These are phyloP conservation scores for Eupelmus urozonus DNA, from an alignment of 2,888 invertebrate genomes.

Conservation along the genomic window DNA sequence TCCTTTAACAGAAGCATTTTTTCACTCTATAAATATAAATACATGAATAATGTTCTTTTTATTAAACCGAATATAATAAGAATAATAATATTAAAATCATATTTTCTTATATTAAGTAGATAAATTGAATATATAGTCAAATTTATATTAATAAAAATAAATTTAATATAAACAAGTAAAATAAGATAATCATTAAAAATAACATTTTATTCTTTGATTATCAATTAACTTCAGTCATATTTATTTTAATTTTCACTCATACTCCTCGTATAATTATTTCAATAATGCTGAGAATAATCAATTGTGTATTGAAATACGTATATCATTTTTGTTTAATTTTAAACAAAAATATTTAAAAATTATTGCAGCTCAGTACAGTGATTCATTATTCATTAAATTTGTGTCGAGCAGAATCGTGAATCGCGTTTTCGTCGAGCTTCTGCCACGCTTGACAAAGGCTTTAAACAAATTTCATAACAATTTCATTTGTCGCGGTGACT, in stretches of 20 bases:
- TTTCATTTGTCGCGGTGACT: not conserved
- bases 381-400: conserved; percentile 14
- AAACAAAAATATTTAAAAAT: not conserved
- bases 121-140: not conserved
- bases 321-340: not conserved
- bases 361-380: not conserved
- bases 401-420: not conserved
- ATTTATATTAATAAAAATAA: no score
- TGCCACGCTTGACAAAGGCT: conserved; percentile 6
- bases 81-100: no score
- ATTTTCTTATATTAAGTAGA: no score
- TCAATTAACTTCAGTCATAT: no score
- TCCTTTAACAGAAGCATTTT: conserved; percentile 58
- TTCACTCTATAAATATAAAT: conserved; percentile 59
- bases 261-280: no score
- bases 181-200: no score
- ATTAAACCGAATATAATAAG: no score
- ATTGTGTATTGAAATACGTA: not conserved
- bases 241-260: no score
- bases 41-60: no score
- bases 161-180: no score
- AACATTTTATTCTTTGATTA: no score
- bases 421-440: not conserved
- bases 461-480: conserved; percentile 23
- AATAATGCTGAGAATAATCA: no score